phyloP scores from a whole-genome alignment of 2,797 vertebrate genomes.

The Tympanoctomys barrerae region DNA sequence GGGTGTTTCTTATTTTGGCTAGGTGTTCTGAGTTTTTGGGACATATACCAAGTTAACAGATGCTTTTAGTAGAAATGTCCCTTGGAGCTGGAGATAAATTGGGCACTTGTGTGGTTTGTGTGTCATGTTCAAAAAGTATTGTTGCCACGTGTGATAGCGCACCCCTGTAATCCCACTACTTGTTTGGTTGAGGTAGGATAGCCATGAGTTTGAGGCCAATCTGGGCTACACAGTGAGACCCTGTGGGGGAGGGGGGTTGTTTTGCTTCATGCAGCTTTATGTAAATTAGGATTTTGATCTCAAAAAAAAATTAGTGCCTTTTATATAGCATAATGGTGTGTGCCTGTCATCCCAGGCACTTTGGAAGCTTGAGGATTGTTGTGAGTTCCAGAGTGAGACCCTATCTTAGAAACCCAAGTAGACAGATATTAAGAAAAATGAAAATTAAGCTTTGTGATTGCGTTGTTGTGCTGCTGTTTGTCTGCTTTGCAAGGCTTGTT shows the following conservation, averaged over 20 bases:
- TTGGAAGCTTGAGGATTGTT: background rate
- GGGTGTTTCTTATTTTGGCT: background rate
- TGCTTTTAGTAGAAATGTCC: background rate
- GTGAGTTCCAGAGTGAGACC: background rate
- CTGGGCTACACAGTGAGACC: background rate
- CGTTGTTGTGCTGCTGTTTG: background rate
- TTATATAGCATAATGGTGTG: background rate
- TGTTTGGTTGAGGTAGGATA: background rate
- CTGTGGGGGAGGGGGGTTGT: background rate
- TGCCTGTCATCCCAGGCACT: background rate
- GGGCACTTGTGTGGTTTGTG: background rate
- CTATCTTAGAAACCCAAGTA: background rate
- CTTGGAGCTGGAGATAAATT: background rate
- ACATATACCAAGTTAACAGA: constrained; percentile 12
- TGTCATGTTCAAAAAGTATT: constrained; percentile 31
- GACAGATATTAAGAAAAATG: background rate
- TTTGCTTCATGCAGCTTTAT: constrained; percentile 18
- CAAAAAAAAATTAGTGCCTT: background rate
- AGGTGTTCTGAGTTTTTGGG: constrained; percentile 43
- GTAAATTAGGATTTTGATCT: constrained; percentile 46
- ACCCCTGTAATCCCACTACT: background rate
- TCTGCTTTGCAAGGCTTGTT: background rate
- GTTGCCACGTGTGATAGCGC: background rate
- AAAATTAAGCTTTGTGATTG: constrained; percentile 1
- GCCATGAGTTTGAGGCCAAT: background rate